A percentile compares a stretch with the other conserved stretches of the same genome.
Conservation (phyloP, 1,140 invertebrate genomes). For the Bombus vancouverensis region DNA sequence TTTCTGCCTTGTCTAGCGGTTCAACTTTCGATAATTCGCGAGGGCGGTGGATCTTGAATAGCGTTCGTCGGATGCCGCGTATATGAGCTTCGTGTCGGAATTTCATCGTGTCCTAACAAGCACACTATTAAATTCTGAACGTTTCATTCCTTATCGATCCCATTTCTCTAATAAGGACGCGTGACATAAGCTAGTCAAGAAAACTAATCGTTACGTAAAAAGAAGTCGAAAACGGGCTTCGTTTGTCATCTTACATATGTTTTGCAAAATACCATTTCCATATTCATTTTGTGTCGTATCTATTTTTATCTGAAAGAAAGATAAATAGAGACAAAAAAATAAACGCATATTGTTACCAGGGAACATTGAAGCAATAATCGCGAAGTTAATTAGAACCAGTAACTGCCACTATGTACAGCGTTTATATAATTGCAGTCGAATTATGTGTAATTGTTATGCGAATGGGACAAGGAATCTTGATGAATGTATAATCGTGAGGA, state of each 20-base stretch:
- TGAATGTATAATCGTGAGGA: neutral
- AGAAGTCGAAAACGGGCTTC: too few species aligned
- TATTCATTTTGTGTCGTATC: neutral
- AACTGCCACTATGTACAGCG: accelerated
- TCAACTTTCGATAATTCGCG: neutral
- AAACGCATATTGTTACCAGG: neutral
- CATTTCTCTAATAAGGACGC: neutral
- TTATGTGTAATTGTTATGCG: neutral
- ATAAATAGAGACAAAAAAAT: neutral
- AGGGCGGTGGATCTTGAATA: neutral
- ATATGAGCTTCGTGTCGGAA: constrained; percentile 63
- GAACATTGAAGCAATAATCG: too few species aligned
- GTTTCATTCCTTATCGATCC: constrained; percentile 4
- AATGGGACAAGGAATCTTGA: neutral
- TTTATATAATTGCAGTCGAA: neutral
- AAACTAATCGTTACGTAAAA: neutral
- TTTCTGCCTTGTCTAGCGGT: neutral
- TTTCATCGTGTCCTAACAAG: constrained; percentile 43
- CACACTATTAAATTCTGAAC: constrained; percentile 35
- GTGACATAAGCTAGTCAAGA: neutral
- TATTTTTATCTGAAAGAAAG: neutral
- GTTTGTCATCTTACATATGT: neutral
- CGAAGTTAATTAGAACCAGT: neutral
- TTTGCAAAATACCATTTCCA: too few species aligned
- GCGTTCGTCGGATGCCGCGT: constrained; percentile 13